These are phyloP conservation scores for Gallinago nigripennis DNA, from an alignment of 2,797 vertebrate genomes.

Conservation along the genomic window DNA sequence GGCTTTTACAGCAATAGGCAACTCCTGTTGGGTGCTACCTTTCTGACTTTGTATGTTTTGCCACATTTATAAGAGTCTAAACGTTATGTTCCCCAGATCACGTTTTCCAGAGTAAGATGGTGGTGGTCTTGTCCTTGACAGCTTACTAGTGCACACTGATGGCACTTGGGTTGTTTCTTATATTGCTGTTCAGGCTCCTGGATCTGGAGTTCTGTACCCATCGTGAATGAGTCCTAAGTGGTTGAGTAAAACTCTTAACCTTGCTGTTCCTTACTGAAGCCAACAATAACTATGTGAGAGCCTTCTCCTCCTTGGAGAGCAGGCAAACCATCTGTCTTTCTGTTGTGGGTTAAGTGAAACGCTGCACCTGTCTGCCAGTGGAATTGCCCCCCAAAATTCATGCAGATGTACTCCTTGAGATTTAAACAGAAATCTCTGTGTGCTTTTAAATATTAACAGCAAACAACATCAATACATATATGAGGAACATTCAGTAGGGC, in stretches of 20 bases:
- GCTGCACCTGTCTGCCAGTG: neutral
- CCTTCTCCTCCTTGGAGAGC: neutral
- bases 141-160: neutral
- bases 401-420: too few relatives aligned
- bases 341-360: neutral
- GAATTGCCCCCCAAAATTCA: neutral
- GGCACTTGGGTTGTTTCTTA: neutral
- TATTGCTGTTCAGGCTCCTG: neutral
- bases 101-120: neutral
- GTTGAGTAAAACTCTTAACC: neutral
- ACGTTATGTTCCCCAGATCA: neutral
- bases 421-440: too few relatives aligned
- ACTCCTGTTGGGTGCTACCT: neutral
- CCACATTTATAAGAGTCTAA: neutral
- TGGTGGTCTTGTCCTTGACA: neutral
- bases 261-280: neutral
- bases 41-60: neutral
- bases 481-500: neutral
- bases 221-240: neutral
- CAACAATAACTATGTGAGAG: neutral
- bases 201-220: neutral
- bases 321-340: neutral
- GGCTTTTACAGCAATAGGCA: neutral
- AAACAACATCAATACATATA: neutral
- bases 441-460: too few relatives aligned